These are phyloP conservation scores for Cynaeus angustus DNA, from an alignment of 2,888 invertebrate genomes.

Conservation along the genomic window DNA sequence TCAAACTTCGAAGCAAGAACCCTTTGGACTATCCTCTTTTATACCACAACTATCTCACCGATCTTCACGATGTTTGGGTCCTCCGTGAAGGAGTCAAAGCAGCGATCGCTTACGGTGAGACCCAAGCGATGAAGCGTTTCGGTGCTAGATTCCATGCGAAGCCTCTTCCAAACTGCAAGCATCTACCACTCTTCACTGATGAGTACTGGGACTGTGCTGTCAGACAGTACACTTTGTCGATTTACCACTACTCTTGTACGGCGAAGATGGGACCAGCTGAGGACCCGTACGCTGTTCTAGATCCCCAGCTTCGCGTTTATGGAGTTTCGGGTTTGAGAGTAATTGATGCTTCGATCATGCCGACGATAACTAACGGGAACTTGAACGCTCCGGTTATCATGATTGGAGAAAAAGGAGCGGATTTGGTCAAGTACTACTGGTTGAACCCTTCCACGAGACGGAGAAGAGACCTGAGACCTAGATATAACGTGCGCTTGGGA, in stretches of 20 bases:
- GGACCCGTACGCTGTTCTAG: slow-evolving; percentile 88
- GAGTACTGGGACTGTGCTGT: slow-evolving; percentile 92
- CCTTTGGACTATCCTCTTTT: slow-evolving; percentile 88
- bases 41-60: slow-evolving; percentile 93
- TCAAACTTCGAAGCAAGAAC: slow-evolving; percentile 77
- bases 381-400: slow-evolving; percentile 91
- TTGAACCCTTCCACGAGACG: slow-evolving; percentile 52
- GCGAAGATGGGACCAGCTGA: slow-evolving; percentile 87
- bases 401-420: slow-evolving; percentile 91
- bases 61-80: slow-evolving; percentile 88
- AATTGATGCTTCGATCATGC: slow-evolving; percentile 93
- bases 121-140: slow-evolving; percentile 84
- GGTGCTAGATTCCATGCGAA: slow-evolving; percentile 85
- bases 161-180: slow-evolving; percentile 87
- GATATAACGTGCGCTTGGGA: slow-evolving; percentile 57
- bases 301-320: slow-evolving; percentile 83
- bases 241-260: slow-evolving; percentile 89
- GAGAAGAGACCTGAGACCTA: slow-evolving; percentile 51
- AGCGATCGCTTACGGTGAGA: slow-evolving; percentile 86
- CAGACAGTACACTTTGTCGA: slow-evolving; percentile 90
- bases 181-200: slow-evolving; percentile 84
- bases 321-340: slow-evolving; percentile 83
- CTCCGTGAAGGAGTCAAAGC: slow-evolving; percentile 91
- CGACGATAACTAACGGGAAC: slow-evolving; percentile 88
- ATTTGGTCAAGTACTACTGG: slow-evolving; percentile 80